phyloP scores from a whole-genome alignment of 2,888 invertebrate genomes.

The Polydrusus tereticollis region DNA sequence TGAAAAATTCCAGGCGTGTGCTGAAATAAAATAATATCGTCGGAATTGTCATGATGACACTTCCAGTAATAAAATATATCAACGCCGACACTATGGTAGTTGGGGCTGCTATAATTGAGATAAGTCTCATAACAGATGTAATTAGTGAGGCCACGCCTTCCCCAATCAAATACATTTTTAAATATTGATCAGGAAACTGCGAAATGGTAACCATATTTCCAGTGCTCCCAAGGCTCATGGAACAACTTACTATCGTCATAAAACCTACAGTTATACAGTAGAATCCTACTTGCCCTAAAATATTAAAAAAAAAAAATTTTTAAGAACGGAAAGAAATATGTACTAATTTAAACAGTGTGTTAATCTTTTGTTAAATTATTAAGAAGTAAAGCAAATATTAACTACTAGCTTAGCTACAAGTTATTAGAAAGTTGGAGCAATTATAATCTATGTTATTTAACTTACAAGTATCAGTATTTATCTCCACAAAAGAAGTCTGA shows the following conservation, averaged over 20 bases:
- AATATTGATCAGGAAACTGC: slow-evolving; percentile 18
- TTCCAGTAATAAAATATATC: slow-evolving; percentile 47
- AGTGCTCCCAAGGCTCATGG: slow-evolving; percentile 7
- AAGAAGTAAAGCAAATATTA: too few relatives aligned
- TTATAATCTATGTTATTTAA: too few relatives aligned
- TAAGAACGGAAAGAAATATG: too few relatives aligned
- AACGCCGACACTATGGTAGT: slow-evolving; percentile 41
- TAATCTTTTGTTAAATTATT: too few relatives aligned
- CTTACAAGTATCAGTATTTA: slow-evolving; percentile 51
- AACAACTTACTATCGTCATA: background rate
- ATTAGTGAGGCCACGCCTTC: slow-evolving; percentile 24
- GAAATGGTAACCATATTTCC: slow-evolving; percentile 20
- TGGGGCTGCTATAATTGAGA: slow-evolving; percentile 42
- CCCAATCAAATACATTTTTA: slow-evolving; percentile 21
- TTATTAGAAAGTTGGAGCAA: too few relatives aligned
- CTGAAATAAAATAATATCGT: slow-evolving; percentile 22
- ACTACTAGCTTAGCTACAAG: too few relatives aligned
- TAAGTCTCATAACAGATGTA: slow-evolving; percentile 33
- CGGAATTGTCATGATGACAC: slow-evolving; percentile 31
- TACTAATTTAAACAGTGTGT: too few relatives aligned
- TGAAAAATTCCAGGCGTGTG: background rate
- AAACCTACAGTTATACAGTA: slow-evolving; percentile 8
- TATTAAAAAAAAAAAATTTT: background rate
- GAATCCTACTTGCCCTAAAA: slow-evolving; percentile 39
- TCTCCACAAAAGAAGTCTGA: slow-evolving; percentile 46